A percentile compares a stretch with the other conserved stretches of the same genome.
These are phyloP conservation scores for Cepaea nemoralis DNA, from an alignment of 1,140 invertebrate genomes.

Conservation along the genomic window DNA sequence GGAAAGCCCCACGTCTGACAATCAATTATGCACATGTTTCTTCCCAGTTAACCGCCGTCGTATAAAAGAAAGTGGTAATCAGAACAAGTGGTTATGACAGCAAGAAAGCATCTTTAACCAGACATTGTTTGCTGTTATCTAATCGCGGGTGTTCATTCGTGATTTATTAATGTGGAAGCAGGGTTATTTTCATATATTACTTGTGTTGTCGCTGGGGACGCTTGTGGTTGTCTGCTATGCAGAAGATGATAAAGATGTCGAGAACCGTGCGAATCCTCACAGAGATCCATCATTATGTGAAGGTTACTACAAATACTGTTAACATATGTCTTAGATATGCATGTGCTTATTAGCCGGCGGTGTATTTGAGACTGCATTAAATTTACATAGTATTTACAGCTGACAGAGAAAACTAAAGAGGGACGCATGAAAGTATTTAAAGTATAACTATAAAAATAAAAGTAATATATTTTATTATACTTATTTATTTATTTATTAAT, in stretches of 20 bases:
- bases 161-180: constrained; percentile 81
- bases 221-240: neutral
- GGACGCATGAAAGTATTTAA: too few relatives aligned
- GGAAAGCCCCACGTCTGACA: constrained; percentile 12
- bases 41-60: neutral
- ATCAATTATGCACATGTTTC: neutral
- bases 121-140: neutral
- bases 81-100: neutral
- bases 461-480: too few relatives aligned
- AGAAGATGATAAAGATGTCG: neutral
- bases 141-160: neutral
- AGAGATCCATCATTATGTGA: constrained; percentile 41
- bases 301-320: constrained; percentile 14
- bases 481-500: too few relatives aligned
- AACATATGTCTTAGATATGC: too few relatives aligned
- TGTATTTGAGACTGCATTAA: too few relatives aligned
- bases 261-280: constrained; percentile 15
- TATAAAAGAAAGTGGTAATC: neutral
- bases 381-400: too few relatives aligned
- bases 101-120: too few relatives aligned
- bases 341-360: too few relatives aligned
- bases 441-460: too few relatives aligned
- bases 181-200: constrained; percentile 88
- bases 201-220: neutral
- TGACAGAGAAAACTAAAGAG: too few relatives aligned